A percentile compares a stretch with the other conserved stretches of the same genome.
phyloP scores from a whole-genome alignment of 2,888 invertebrate genomes.

The Adelphocoris suturalis region DNA sequence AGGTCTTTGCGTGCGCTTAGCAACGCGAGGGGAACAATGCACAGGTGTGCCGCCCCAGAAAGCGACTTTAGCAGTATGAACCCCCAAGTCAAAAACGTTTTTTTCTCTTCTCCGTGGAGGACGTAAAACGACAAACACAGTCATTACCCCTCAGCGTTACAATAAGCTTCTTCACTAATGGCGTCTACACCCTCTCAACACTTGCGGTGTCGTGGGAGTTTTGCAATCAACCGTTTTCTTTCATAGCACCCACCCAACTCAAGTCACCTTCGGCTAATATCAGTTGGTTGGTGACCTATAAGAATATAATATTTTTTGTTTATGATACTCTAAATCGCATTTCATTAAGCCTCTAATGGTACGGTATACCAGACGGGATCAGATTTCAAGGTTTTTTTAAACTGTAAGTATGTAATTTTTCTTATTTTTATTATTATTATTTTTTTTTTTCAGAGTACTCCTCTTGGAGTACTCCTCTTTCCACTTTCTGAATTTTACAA shows the following conservation, averaged over 20 bases:
- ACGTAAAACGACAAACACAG: conserved; percentile 25
- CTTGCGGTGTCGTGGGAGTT: conserved; percentile 31
- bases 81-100: neutral
- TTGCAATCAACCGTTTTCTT: conserved; percentile 43
- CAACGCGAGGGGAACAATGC: conserved; percentile 45
- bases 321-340: too few species aligned
- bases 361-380: too few species aligned
- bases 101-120: neutral
- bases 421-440: too few species aligned
- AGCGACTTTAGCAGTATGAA: conserved; percentile 48
- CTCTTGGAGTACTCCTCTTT: too few species aligned
- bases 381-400: too few species aligned
- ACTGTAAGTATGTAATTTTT: too few species aligned
- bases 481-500: too few species aligned
- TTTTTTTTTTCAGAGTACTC: too few species aligned
- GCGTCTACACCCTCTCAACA: conserved; percentile 30
- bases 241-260: neutral
- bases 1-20: conserved; percentile 1
- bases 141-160: conserved; percentile 41
- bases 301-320: too few species aligned
- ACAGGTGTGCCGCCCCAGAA: conserved; percentile 50
- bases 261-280: too few species aligned
- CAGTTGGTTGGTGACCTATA: too few species aligned
- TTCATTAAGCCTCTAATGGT: too few species aligned
- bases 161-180: conserved; percentile 43